Evolutionary conservation across 2,888 invertebrate genomes (phyloP), one percentile per base, ranked within the genome.

Genomic region (Dusona sp.): DNA sequence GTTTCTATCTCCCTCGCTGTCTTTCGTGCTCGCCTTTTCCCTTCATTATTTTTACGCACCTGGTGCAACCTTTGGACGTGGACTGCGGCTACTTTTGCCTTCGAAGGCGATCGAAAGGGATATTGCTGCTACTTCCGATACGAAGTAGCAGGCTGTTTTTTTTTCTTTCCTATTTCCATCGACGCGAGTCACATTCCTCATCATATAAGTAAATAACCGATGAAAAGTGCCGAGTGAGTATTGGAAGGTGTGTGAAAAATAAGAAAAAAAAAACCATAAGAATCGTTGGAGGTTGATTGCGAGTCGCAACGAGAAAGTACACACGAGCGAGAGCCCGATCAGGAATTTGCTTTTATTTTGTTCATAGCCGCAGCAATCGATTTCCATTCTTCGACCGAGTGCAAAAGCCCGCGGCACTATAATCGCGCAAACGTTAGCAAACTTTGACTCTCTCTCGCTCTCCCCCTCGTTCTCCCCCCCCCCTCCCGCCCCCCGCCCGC

Each of bases 361-460:
- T 45, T 70, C 45, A 16, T 25, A 3, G 68, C 25, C 16, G 36
- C 54, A 19, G 67, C 64, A 73, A 79, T 84, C 79, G 73, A 84
- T 84, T 84, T 84, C 36, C 65, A 78, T 29, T 42, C 79, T 74
- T 57, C 83, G 73, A 72, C 51, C 54, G 22, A 65, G 29, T 45
- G 83, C 48, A 77, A 77, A 77, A 78, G 73, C 83, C 22, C 73
- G 67, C 29, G 54, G 73, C 72, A 67, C 83, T 84, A 29, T 61
- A 81, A 85, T 85, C 81, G 77, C 16, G 65, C 72, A 78, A 81
- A 85, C 81, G 85, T 85, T 85, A 65, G 81, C 81, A 73, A 85
- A 77, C 48, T 72, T 54, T 51, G 33, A 29, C 51, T 78, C 78
- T 25, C 57, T 33, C 64, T 68, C 19, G 38, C 61, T 61, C 81